Conservation (phyloP, 2,797 vertebrate genomes). For the Champsocephalus esox region DNA sequence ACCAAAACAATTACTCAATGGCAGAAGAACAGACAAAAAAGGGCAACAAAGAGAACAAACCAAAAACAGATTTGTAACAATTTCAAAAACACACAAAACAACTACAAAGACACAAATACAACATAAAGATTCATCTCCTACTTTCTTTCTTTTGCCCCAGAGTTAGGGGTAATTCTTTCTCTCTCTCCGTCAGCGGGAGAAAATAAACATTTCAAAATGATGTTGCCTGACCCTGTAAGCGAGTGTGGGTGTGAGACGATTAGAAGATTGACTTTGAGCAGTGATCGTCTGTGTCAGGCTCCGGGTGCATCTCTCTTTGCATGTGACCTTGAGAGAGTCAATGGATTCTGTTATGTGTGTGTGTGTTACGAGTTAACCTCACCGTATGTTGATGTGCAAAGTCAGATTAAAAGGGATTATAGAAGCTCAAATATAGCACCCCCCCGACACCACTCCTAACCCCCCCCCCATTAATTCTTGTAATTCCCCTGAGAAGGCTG, state of each 20-base stretch:
- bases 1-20: too few species aligned
- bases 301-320: slow-evolving; percentile 16
- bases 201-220: slow-evolving; percentile 59
- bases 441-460: not conserved
- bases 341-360: slow-evolving; percentile 9
- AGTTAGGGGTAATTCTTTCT: not conserved
- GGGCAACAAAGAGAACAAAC: too few species aligned
- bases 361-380: slow-evolving; percentile 45
- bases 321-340: slow-evolving; percentile 53
- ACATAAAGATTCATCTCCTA: too few species aligned
- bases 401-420: slow-evolving; percentile 62
- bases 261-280: slow-evolving; percentile 28
- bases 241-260: not conserved
- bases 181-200: slow-evolving; percentile 30
- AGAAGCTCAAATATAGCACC: slow-evolving; percentile 26
- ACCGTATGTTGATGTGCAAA: slow-evolving; percentile 42
- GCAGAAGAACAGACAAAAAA: too few species aligned
- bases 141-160: slow-evolving; percentile 1
- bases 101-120: too few species aligned
- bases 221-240: slow-evolving; percentile 65
- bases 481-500: slow-evolving; percentile 13
- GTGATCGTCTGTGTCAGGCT: slow-evolving; percentile 22
- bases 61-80: too few species aligned
- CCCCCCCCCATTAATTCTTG: slow-evolving; percentile 12
- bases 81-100: too few species aligned